These are phyloP conservation scores for Centroberyx gerrardi DNA, from an alignment of 2,797 vertebrate genomes.

Conservation along the genomic window DNA sequence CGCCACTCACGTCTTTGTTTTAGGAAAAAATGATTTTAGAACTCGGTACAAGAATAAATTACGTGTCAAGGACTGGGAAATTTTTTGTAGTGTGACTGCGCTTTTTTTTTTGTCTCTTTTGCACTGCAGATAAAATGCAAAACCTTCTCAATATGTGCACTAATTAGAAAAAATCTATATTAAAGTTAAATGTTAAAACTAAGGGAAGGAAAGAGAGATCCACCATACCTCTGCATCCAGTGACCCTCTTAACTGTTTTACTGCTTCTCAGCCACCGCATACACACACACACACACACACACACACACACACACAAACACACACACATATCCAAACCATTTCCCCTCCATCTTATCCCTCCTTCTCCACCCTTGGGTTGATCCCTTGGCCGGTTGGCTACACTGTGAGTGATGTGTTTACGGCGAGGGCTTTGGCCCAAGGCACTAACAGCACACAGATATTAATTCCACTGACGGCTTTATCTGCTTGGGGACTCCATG, in stretches of 20 bases:
- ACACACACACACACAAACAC: neutral
- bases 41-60: neutral
- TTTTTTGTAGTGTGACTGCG: too few relatives aligned
- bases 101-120: too few relatives aligned
- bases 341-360: neutral
- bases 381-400: conserved; percentile 57
- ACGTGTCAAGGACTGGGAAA: neutral
- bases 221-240: too few relatives aligned
- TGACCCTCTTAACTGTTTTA: conserved; percentile 32
- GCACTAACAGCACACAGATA: conserved; percentile 67
- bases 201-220: too few relatives aligned
- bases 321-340: neutral
- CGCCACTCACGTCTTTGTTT: neutral
- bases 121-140: too few relatives aligned
- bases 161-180: too few relatives aligned
- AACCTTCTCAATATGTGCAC: too few relatives aligned
- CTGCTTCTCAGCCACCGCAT: conserved; percentile 28
- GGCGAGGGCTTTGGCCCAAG: conserved; percentile 53
- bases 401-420: conserved; percentile 78
- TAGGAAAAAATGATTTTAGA: neutral
- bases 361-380: conserved; percentile 46
- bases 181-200: too few relatives aligned
- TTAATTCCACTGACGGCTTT: conserved; percentile 76
- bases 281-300: conserved; percentile 23
- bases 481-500: conserved; percentile 68